A percentile compares a stretch with the other conserved stretches of the same genome.
Conservation (phyloP, 2,113 vertebrate species). For the Eulemur rufifrons region DNA sequence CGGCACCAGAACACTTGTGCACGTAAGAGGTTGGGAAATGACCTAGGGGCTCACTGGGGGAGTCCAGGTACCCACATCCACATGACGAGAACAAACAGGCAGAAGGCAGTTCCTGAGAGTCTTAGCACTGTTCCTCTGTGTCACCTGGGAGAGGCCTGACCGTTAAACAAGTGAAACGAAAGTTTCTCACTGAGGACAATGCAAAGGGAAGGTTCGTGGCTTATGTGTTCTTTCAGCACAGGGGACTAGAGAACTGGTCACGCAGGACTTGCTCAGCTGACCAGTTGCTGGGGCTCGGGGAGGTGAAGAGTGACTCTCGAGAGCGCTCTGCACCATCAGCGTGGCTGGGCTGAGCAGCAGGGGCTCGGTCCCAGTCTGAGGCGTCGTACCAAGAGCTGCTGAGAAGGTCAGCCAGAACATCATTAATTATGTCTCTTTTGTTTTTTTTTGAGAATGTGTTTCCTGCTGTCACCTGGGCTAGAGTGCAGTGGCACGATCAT, state of each 20-base stretch:
- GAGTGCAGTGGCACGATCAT: too few relatives aligned
- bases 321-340: not conserved
- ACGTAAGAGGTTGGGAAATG: not conserved
- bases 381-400: not conserved
- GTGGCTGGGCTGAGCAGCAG: not conserved
- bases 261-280: not conserved
- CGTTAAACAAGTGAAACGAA: too few relatives aligned
- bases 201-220: not conserved
- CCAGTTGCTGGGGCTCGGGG: not conserved
- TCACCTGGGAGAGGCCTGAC: not conserved
- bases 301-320: not conserved
- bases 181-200: not conserved
- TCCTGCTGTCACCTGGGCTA: too few relatives aligned
- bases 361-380: not conserved
- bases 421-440: not conserved
- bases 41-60: fast-evolving
- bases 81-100: not conserved
- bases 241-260: not conserved
- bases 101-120: not conserved
- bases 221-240: not conserved
- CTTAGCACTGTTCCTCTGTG: not conserved
- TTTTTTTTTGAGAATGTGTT: too few relatives aligned
- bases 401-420: not conserved
- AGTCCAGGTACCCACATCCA: not conserved
- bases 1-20: not conserved